phyloP scores from a whole-genome alignment of 2,888 invertebrate genomes.

The Leptinotarsa juncta region DNA sequence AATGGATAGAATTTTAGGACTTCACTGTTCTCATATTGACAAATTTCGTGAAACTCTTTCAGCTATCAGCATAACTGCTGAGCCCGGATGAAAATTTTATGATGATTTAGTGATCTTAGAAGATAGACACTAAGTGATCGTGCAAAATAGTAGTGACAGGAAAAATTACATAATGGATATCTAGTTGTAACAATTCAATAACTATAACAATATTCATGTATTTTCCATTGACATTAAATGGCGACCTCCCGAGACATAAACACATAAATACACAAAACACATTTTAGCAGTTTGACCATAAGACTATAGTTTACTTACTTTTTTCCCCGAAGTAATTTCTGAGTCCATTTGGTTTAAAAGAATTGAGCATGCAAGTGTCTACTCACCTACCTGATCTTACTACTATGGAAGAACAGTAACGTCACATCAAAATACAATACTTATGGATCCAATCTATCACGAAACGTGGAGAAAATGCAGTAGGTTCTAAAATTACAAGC shows the following conservation, averaged over 20 bases:
- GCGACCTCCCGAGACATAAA: slow-evolving; percentile 34
- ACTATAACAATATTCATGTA: slow-evolving; percentile 40
- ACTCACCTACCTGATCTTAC: slow-evolving; percentile 23
- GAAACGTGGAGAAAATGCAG: slow-evolving; percentile 1
- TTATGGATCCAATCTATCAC: neutral
- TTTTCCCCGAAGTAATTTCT: neutral
- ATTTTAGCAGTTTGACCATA: slow-evolving; percentile 2
- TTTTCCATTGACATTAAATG: slow-evolving; percentile 42
- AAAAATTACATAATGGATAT: slow-evolving; percentile 19
- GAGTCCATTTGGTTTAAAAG: neutral
- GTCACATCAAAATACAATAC: slow-evolving; percentile 27
- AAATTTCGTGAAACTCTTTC: too few species aligned
- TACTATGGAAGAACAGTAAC: slow-evolving; percentile 36
- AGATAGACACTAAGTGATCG: neutral
- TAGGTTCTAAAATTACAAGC: neutral
- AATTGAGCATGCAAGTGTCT: slow-evolving; percentile 6
- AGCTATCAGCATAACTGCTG: too few species aligned
- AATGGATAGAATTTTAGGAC: too few species aligned
- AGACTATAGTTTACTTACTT: slow-evolving; percentile 29
- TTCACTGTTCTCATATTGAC: too few species aligned
- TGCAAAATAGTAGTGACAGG: neutral
- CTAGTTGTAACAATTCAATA: slow-evolving; percentile 1
- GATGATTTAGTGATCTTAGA: neutral
- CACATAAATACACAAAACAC: slow-evolving; percentile 17
- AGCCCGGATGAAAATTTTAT: too few species aligned